Evolutionary conservation across 2,797 vertebrate genomes (phyloP).

Genomic region (Galagoides demidoff): DNA sequence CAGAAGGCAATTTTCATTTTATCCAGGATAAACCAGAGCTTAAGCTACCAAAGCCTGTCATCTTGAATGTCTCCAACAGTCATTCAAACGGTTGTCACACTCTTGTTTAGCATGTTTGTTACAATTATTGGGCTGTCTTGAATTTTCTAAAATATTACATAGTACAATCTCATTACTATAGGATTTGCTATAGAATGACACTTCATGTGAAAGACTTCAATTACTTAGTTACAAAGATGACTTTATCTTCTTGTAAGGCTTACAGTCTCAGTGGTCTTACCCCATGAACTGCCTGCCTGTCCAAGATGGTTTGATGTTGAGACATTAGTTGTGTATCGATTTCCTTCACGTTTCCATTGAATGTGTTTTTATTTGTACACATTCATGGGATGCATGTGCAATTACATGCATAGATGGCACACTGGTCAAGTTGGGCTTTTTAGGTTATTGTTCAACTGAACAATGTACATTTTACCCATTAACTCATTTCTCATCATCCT

Average conservation of each 20-base stretch:
- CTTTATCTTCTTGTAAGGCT: neutral
- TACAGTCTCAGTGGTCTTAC: neutral
- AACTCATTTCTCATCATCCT: neutral
- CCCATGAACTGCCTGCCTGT: neutral
- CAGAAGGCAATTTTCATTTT: slow-evolving; percentile 76
- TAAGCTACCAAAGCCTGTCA: slow-evolving; percentile 64
- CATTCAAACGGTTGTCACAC: slow-evolving; percentile 18
- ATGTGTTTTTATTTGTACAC: neutral
- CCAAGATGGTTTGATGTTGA: neutral
- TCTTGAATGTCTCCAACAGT: slow-evolving; percentile 44
- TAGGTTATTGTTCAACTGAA: neutral
- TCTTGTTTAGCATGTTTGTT: slow-evolving; percentile 59
- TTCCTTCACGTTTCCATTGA: neutral
- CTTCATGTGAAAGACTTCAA: neutral
- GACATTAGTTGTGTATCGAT: neutral
- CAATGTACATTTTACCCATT: neutral
- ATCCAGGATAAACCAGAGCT: slow-evolving; percentile 64
- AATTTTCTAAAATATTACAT: slow-evolving; percentile 48
- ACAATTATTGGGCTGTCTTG: slow-evolving; percentile 21
- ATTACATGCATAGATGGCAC: neutral
- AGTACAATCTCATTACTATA: slow-evolving; percentile 48
- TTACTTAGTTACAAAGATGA: neutral
- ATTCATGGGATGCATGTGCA: neutral
- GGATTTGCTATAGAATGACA: slow-evolving; percentile 40
- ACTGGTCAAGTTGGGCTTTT: neutral